These are phyloP conservation scores for Aricia agestis DNA, from an alignment of 1,140 invertebrate species.

Conservation along the genomic window DNA sequence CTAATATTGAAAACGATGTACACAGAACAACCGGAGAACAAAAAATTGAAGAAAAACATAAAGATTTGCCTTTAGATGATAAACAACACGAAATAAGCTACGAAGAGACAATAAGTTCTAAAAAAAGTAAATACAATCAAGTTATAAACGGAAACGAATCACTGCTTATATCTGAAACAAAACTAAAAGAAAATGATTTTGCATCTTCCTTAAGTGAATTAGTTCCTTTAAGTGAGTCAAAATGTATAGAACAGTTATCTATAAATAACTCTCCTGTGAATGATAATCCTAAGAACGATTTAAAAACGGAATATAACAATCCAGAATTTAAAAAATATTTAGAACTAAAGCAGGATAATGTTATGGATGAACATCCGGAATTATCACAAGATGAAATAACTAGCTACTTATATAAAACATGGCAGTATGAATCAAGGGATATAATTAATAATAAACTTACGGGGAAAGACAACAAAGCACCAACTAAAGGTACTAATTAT, in stretches of 20 bases:
- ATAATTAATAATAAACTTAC: not conserved
- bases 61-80: not conserved
- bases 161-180: not conserved
- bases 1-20: not conserved
- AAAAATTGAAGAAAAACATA: not conserved
- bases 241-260: not conserved
- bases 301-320: not conserved
- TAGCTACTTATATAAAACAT: conserved; percentile 8
- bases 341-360: conserved; percentile 4
- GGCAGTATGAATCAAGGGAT: not conserved
- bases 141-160: not conserved
- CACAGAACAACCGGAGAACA: not conserved
- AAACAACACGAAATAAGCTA: not conserved
- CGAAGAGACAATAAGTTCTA: not conserved
- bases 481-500: not conserved
- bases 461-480: not conserved
- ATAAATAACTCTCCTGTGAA: not conserved
- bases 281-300: not conserved
- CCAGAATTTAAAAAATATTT: conserved; percentile 5
- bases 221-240: not conserved
- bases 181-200: not conserved
- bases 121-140: not conserved
- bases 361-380: conserved; percentile 6
- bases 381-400: conserved; percentile 5
- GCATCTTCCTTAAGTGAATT: not conserved